Conservation (phyloP, 2,797 vertebrate species). For the Sebastes cheni region DNA sequence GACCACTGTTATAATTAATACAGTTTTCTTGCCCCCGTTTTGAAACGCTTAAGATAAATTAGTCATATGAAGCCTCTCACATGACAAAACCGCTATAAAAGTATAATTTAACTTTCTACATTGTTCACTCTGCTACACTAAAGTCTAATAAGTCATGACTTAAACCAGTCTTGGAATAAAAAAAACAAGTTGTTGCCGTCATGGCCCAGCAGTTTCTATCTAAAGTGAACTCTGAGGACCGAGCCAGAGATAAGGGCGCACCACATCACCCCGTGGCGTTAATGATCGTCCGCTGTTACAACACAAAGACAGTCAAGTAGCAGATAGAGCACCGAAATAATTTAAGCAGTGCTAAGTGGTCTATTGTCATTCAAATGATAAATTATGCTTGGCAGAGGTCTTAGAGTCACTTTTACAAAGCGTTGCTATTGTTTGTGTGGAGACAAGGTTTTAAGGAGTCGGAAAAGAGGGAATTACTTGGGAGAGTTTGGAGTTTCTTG, state of each 20-base stretch:
- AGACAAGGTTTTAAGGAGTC: constrained; percentile 81
- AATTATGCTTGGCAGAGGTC: constrained; percentile 86
- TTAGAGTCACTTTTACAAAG: constrained; percentile 85
- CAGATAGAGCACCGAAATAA: constrained; percentile 81
- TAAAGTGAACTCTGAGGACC: constrained; percentile 76
- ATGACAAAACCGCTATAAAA: constrained; percentile 24
- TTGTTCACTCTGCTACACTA: constrained; percentile 25
- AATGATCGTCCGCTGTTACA: constrained; percentile 81
- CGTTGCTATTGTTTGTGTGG: constrained; percentile 82
- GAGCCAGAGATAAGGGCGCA: constrained; percentile 73
- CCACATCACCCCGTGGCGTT: constrained; percentile 73
- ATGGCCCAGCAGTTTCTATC: constrained; percentile 69
- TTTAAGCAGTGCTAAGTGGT: constrained; percentile 83
- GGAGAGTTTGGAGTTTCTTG: constrained; percentile 81
- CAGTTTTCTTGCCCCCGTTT: neutral
- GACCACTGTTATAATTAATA: constrained; percentile 8
- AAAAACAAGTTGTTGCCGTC: constrained; percentile 60
- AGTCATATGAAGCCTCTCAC: constrained; percentile 12
- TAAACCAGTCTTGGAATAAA: constrained; percentile 23
- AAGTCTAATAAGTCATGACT: constrained; percentile 43
- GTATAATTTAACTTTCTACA: constrained; percentile 35
- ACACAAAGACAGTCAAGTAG: constrained; percentile 78
- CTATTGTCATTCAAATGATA: constrained; percentile 88
- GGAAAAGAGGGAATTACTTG: constrained; percentile 83
- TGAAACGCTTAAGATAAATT: constrained; percentile 2